Base-by-base conservation (phyloP, 2,888 invertebrate species). In the Caenorhabditis sinica region DNA sequence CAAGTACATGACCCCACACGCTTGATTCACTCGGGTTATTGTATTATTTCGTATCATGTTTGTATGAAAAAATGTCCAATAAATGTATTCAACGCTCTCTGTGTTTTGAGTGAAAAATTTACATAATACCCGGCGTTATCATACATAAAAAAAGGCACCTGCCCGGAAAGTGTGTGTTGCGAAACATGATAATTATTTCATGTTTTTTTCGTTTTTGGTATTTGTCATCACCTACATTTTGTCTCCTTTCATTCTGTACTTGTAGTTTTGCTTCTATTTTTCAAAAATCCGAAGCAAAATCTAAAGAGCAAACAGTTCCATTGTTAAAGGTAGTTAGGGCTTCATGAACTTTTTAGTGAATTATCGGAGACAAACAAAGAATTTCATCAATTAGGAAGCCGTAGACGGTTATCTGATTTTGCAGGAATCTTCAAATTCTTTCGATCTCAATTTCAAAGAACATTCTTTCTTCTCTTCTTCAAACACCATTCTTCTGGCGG, bases 1-100 rank as follows among this genome's bases (percentile, higher is more conserved):
- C 20, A 68, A 83, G 28, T 89, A 88, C 63, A 79, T 89, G 86
- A 89, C 88, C n/a, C 83, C 86, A 9, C 82, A 76, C 15, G 80
- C 76, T 23, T 80, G 17, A 69, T 30, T 58, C n/a, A 30, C 15
- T 51, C 40, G 9, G 28, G 13, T 5, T 51, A 11, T 69, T 30
- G 13, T 43, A 25, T 40, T 11, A 4, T 36, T 36, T 6, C 36
- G 69, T 65, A 30, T 58, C 43, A 58, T 79, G 71, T 77, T 45
- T 75, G 75, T 76, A 56, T 58, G 23, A 33, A 33, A n/a, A 45
- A 28, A 43, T 43, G 36, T n/a, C 49, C 43, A 45, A 49, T 30
- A 40, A 49, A 40, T 51, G 8, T 51, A 3, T 61, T n/a, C n/a
- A 30, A 23, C 45, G 25, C 49, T 8, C 11, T 36, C 23, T 74